Percentiles rank a stretch among this genome's conserved stretches.
Conservation (phyloP, 2,888 invertebrate genomes). For the Craniophora ligustri region DNA sequence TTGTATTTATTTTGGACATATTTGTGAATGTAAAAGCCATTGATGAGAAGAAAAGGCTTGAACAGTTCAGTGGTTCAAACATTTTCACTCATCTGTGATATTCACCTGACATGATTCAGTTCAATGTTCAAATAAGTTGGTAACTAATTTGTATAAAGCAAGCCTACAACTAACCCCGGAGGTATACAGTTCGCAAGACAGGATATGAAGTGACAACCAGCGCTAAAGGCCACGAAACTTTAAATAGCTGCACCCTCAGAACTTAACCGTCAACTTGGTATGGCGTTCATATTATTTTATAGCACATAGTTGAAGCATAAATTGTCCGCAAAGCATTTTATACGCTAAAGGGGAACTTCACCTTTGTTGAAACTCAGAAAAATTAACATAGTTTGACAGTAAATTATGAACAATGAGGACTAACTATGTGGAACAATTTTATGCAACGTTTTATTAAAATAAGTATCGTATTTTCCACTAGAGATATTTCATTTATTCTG, state of each 20-base stretch:
- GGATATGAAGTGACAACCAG: slow-evolving; percentile 72
- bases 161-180: slow-evolving; percentile 37
- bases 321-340: slow-evolving; percentile 34
- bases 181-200: slow-evolving; percentile 53
- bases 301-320: slow-evolving; percentile 31
- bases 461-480: not conserved
- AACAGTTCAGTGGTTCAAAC: not conserved
- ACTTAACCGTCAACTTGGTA: slow-evolving; percentile 35
- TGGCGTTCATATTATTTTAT: slow-evolving; percentile 45
- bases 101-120: slow-evolving; percentile 4
- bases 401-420: slow-evolving; percentile 13
- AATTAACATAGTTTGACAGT: slow-evolving; percentile 29
- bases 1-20: not conserved
- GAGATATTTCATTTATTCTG: slow-evolving; percentile 7
- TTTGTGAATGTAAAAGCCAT: not conserved
- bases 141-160: slow-evolving; percentile 62
- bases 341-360: slow-evolving; percentile 29
- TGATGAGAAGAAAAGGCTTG: not conserved
- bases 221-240: slow-evolving; percentile 70
- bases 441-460: not conserved
- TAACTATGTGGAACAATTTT: slow-evolving; percentile 2
- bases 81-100: not conserved
- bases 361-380: slow-evolving; percentile 25
- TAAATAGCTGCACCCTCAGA: slow-evolving; percentile 69
- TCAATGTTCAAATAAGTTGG: slow-evolving; percentile 46